Percentiles rank a stretch among this genome's conserved stretches.
phyloP scores from a whole-genome alignment of 2,797 vertebrate species.

The Carcharodon carcharias region DNA sequence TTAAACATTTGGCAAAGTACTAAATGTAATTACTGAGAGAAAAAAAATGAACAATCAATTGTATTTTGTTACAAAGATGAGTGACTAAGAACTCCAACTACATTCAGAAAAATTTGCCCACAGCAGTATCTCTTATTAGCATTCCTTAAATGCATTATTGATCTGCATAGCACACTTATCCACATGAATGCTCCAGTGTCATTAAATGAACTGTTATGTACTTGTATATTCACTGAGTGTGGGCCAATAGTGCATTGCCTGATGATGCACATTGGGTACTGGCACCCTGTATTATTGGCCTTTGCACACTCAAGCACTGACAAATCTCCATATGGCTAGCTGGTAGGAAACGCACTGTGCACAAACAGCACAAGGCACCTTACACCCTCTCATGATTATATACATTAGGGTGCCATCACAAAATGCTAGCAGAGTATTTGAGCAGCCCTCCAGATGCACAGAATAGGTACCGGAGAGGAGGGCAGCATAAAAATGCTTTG shows the following conservation, averaged over 20 bases:
- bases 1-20: slow-evolving; percentile 8
- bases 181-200: background rate
- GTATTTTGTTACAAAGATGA: slow-evolving; percentile 8
- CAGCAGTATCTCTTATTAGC: background rate
- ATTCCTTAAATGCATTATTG: background rate
- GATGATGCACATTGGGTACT: background rate
- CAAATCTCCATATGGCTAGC: background rate
- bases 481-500: background rate
- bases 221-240: background rate
- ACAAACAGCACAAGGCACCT: background rate
- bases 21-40: slow-evolving; percentile 7
- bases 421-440: background rate
- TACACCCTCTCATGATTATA: background rate
- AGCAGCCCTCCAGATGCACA: background rate
- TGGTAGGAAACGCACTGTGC: background rate
- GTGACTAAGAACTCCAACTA: background rate
- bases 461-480: background rate
- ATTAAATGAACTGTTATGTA: background rate
- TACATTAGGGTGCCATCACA: background rate
- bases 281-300: background rate
- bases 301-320: background rate
- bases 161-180: background rate
- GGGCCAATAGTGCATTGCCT: background rate
- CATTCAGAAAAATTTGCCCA: background rate
- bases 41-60: slow-evolving; percentile 21